These are phyloP conservation scores for Macrobrachium nipponense DNA, from an alignment of 1,140 invertebrate genomes.

Conservation along the genomic window DNA sequence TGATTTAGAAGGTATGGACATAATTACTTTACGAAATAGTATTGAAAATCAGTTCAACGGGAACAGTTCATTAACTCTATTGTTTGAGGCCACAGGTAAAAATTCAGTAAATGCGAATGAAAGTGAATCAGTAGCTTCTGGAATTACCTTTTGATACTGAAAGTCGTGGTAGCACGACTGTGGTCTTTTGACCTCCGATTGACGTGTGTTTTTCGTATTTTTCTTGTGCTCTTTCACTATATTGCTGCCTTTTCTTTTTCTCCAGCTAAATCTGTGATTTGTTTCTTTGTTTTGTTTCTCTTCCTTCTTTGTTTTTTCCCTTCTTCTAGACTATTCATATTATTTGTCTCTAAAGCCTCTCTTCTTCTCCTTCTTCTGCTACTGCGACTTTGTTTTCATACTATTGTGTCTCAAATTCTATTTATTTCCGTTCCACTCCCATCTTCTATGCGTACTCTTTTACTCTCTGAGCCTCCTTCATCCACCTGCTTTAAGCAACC, in stretches of 20 bases:
- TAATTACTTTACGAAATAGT: too few relatives aligned
- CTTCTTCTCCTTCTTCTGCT: not conserved
- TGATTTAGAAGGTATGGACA: too few relatives aligned
- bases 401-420: too few relatives aligned
- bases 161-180: too few relatives aligned
- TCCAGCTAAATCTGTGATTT: not conserved
- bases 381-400: not conserved
- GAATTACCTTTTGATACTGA: too few relatives aligned
- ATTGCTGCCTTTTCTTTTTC: constrained; percentile 3
- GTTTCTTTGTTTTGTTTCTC: not conserved
- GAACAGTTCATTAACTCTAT: too few relatives aligned
- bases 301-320: not conserved
- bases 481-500: too few relatives aligned
- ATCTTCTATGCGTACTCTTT: not conserved
- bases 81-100: too few relatives aligned
- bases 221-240: constrained; percentile 14
- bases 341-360: not conserved
- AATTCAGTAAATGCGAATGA: too few relatives aligned
- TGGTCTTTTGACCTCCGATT: not conserved
- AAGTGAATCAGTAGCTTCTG: too few relatives aligned
- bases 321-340: not conserved
- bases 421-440: not conserved
- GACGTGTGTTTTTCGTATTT: not conserved
- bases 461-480: not conserved
- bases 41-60: too few relatives aligned